These are phyloP conservation scores for Rhinella marina DNA, from an alignment of 2,797 vertebrate genomes.

Conservation along the genomic window DNA sequence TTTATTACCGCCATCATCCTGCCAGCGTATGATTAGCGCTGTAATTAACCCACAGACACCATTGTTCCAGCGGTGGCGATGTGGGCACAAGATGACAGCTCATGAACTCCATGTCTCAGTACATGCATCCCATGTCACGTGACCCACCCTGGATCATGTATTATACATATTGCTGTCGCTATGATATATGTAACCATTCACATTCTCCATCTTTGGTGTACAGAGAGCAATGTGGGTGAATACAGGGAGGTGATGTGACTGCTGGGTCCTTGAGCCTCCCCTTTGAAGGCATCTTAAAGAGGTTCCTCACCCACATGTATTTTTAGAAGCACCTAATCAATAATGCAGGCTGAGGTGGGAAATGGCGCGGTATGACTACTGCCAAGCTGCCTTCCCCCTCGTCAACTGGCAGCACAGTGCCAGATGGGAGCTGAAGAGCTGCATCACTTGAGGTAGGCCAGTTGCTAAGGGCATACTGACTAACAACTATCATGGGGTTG, in stretches of 20 bases:
- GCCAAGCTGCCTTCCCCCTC: background rate
- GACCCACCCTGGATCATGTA: too few relatives aligned
- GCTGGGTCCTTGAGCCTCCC: background rate
- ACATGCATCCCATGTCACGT: too few relatives aligned
- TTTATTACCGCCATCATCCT: background rate
- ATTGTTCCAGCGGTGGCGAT: background rate
- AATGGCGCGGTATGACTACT: background rate
- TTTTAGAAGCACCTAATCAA: background rate
- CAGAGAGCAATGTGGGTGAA: too few relatives aligned
- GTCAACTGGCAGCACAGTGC: background rate
- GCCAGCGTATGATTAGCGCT: background rate
- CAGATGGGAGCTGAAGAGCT: background rate
- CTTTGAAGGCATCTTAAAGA: background rate
- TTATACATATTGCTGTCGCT: too few relatives aligned
- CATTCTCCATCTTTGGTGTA: too few relatives aligned
- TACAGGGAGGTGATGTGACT: background rate
- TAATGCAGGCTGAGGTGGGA: conserved; percentile 13
- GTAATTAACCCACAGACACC: background rate
- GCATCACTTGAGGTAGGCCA: background rate
- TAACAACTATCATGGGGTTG: background rate
- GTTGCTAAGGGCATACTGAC: background rate
- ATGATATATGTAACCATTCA: too few relatives aligned
- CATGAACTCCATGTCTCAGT: background rate
- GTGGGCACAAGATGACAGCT: background rate
- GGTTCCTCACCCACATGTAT: background rate